A percentile compares a stretch with the other conserved stretches of the same genome.
phyloP scores from a whole-genome alignment of 2,888 invertebrate genomes.

The Macaria liturata region DNA sequence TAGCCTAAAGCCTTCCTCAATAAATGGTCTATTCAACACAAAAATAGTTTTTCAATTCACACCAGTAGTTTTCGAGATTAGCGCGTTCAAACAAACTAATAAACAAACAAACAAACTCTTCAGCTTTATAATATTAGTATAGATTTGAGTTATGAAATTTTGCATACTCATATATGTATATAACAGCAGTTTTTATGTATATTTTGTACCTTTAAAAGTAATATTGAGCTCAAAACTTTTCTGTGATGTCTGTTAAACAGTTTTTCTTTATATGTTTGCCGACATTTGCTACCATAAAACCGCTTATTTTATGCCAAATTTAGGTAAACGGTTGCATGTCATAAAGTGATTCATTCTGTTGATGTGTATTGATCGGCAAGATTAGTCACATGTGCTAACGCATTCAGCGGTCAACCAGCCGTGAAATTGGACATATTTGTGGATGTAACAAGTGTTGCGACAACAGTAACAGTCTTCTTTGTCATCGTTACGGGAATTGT shows the following conservation, averaged over 20 bases:
- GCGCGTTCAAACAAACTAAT: too few species aligned
- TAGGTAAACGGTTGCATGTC: constrained; percentile 37
- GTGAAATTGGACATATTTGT: constrained; percentile 77
- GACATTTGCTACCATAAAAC: constrained; percentile 20
- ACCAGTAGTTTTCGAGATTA: too few species aligned
- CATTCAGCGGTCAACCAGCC: constrained; percentile 67
- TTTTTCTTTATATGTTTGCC: constrained; percentile 6
- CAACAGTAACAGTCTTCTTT: constrained; percentile 54
- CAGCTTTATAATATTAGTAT: too few species aligned
- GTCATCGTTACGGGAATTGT: constrained; percentile 73
- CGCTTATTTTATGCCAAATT: constrained; percentile 69
- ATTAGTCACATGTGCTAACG: constrained; percentile 64
- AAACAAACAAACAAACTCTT: too few species aligned
- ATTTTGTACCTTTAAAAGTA: too few species aligned
- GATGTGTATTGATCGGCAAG: constrained; percentile 64
- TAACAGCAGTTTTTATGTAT: too few species aligned
- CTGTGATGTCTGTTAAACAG: not conserved
- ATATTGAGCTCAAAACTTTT: too few species aligned
- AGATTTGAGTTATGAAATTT: too few species aligned
- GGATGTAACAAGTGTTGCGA: constrained; percentile 70
- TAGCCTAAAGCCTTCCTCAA: too few species aligned
- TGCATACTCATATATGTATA: too few species aligned
- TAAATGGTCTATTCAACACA: too few species aligned
- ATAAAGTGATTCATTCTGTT: constrained; percentile 57
- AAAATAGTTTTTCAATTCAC: too few species aligned